Evolutionary conservation across 2,797 vertebrate species (phyloP).

Genomic region (Alfaro cultratus): DNA sequence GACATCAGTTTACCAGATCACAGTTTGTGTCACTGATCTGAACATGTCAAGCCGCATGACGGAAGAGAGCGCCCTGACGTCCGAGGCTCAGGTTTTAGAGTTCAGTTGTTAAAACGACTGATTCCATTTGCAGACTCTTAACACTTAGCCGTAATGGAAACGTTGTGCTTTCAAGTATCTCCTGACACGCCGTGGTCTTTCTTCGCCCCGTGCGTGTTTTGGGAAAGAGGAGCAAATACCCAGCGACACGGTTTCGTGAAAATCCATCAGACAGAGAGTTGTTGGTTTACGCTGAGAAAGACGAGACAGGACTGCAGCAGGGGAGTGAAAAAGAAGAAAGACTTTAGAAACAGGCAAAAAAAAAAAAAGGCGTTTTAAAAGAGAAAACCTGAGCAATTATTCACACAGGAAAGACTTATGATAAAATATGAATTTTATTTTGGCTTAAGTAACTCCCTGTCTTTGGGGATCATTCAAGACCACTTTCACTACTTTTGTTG

Average conservation of each 20-base stretch:
- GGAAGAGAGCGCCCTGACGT: slow-evolving; percentile 9
- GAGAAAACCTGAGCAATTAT: not conserved
- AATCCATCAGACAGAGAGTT: slow-evolving; percentile 47
- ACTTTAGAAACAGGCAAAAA: slow-evolving; percentile 14
- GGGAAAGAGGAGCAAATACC: slow-evolving; percentile 40
- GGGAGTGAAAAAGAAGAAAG: slow-evolving; percentile 29
- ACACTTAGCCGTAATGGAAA: slow-evolving; percentile 22
- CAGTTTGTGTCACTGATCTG: slow-evolving; percentile 12
- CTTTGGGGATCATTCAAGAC: slow-evolving; percentile 43
- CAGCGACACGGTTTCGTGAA: slow-evolving; percentile 46
- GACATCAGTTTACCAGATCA: slow-evolving; percentile 24
- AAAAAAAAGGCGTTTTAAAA: slow-evolving; percentile 1
- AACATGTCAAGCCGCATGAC: not conserved
- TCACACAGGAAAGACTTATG: slow-evolving; percentile 16
- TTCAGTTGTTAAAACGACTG: slow-evolving; percentile 21
- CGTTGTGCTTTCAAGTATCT: slow-evolving; percentile 48
- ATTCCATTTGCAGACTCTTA: slow-evolving; percentile 32
- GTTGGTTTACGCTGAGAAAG: slow-evolving; percentile 45
- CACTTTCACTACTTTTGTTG: slow-evolving; percentile 57
- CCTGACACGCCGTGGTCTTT: slow-evolving; percentile 36
- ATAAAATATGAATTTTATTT: slow-evolving; percentile 8
- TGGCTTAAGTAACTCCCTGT: slow-evolving; percentile 11
- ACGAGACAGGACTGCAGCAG: slow-evolving; percentile 19
- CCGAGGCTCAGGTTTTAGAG: slow-evolving; percentile 8
- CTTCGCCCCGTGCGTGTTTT: slow-evolving; percentile 46